These are phyloP conservation scores for Nineta flava DNA, from an alignment of 2,888 invertebrate species.

Conservation along the genomic window DNA sequence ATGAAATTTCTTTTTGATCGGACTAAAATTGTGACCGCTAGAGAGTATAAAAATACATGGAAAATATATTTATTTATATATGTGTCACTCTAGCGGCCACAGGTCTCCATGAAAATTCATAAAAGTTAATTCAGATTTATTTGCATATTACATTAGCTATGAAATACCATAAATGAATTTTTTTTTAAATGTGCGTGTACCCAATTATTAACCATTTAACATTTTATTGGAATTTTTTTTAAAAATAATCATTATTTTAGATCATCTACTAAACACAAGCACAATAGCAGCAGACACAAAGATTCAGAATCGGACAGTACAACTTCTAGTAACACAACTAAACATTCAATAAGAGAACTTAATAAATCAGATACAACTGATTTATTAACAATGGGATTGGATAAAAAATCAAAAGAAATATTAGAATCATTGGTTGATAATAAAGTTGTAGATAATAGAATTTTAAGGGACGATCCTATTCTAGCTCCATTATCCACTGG, in stretches of 20 bases:
- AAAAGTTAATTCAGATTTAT: no score
- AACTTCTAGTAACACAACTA: constrained; percentile 1
- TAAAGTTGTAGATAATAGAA: constrained; percentile 31
- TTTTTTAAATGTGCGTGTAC: no score
- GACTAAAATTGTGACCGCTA: no score
- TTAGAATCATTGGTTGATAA: constrained; percentile 27
- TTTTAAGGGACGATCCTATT: constrained; percentile 34
- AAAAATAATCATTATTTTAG: neutral
- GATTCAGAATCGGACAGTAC: constrained; percentile 4
- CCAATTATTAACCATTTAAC: no score
- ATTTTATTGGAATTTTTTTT: no score
- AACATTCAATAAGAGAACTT: neutral
- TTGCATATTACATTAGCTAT: no score
- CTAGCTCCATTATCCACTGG: constrained; percentile 17
- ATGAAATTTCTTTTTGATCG: no score
- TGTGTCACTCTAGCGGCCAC: no score
- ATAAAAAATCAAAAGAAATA: constrained; percentile 28
- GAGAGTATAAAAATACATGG: no score
- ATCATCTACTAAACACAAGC: constrained; percentile 5
- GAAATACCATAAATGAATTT: no score
- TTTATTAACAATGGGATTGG: constrained; percentile 21
- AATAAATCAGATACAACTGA: constrained; percentile 9
- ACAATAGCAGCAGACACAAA: constrained; percentile 1
- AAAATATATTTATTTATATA: no score
- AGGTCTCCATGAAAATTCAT: no score